phyloP scores from a whole-genome alignment of 2,888 invertebrate species.

The Noctua janthe region DNA sequence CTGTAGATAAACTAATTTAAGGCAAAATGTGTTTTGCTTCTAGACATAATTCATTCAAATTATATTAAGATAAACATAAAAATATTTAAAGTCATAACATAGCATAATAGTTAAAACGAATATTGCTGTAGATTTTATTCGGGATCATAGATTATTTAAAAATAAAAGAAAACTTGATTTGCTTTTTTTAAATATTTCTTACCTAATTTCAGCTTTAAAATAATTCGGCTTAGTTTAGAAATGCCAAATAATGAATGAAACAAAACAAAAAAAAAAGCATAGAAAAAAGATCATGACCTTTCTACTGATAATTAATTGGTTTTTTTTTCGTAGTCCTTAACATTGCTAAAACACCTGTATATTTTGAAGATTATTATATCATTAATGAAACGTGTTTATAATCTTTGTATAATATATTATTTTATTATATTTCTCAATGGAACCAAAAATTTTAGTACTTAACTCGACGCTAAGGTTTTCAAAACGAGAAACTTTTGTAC shows the following conservation, averaged over 20 bases:
- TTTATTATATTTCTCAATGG: constrained; percentile 24
- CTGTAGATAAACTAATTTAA: constrained; percentile 72
- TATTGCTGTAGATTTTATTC: constrained; percentile 42
- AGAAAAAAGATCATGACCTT: neutral
- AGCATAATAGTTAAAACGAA: constrained; percentile 39
- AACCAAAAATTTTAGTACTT: constrained; percentile 25
- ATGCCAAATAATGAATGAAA: constrained; percentile 11
- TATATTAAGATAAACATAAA: constrained; percentile 46
- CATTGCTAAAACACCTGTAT: neutral
- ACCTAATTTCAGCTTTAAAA: constrained; percentile 24
- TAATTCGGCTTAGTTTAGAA: constrained; percentile 29
- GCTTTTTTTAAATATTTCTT: neutral
- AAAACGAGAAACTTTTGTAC: constrained; percentile 43
- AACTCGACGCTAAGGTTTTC: constrained; percentile 41
- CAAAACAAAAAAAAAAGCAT: constrained; percentile 5
- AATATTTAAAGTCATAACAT: constrained; percentile 34
- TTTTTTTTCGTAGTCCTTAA: neutral
- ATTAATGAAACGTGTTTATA: neutral
- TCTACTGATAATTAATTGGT: neutral
- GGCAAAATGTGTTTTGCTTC: constrained; percentile 67
- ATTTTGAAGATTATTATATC: neutral
- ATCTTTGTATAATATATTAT: neutral
- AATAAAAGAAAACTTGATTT: neutral
- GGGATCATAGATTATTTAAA: neutral
- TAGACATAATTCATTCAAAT: constrained; percentile 63